These are phyloP conservation scores for Talpa occidentalis DNA, from an alignment of 2,113 vertebrate species.

Conservation along the genomic window DNA sequence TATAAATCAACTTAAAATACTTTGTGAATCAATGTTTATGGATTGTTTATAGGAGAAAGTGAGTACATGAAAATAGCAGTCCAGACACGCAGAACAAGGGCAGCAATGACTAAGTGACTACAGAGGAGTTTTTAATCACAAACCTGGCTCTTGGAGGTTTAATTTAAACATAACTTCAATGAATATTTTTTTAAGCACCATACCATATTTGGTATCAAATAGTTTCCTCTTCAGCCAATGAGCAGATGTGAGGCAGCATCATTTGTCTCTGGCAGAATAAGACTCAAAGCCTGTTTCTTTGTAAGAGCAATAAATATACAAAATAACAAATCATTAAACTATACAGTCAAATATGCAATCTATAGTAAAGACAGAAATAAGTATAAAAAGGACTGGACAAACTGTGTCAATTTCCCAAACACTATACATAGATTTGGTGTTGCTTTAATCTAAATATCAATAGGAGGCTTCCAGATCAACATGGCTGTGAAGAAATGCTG, in stretches of 20 bases:
- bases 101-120: background rate
- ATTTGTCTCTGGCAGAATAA: slow-evolving; percentile 35
- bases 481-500: too few species aligned
- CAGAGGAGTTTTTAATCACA: background rate
- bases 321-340: background rate
- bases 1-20: background rate
- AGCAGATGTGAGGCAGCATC: background rate
- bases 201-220: background rate
- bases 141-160: accelerated
- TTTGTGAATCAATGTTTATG: too few species aligned
- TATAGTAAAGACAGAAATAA: background rate
- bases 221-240: background rate
- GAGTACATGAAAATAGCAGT: background rate
- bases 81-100: background rate
- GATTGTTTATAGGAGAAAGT: background rate
- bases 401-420: background rate
- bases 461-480: too few species aligned
- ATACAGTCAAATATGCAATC: too few species aligned
- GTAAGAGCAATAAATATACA: background rate
- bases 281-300: background rate
- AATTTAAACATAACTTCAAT: too few species aligned
- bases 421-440: background rate
- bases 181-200: background rate
- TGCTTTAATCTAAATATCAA: background rate
- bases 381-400: background rate